Evolutionary conservation across 2,113 vertebrate genomes (phyloP), one percentile per base, ranked within the genome.

Genomic region (Dendropsophus ebraccatus): DNA sequence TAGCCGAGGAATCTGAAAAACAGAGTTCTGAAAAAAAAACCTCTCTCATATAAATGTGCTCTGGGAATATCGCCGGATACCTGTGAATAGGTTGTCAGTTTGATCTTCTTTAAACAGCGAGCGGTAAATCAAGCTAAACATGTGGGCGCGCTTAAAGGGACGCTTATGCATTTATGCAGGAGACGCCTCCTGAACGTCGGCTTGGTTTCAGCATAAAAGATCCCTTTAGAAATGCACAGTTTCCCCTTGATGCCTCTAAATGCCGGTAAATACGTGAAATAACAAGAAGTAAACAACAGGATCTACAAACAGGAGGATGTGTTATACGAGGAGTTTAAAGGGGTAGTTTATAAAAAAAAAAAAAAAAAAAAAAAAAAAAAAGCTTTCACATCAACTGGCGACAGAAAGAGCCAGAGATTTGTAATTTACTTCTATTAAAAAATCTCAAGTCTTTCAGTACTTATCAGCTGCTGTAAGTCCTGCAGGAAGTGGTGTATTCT

Each of bases 21-120:
- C 69, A 56, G 25, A 45, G 19, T 67, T 69, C n/a, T n/a, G 60
- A 50, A 45, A 45, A 74, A 28, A 76, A 30, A 45, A 60, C 28
- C 0, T 17, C 8, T 65, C 56, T 65, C 25, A 41, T 65, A 41
- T 28, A 41, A 82, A 82, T 19, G 47, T 21, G 41, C 81, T 70
- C 4, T 23, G 41, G 52, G 28, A 82, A 67, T 70, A 28, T 52
- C 30, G 67, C 65, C 70, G 23, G 67, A 56, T 54, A 73, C 49
- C 41, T 73, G 49, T 83, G 50, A 82, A 82, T 70, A 65, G 62
- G 41, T 21, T 82, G 58, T 49, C 62, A 83, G 67, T 83, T 73
- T 73, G 49, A 54, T 83, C 67, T 37, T 70, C 67, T 54, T 73
- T 41, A 80, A 41, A 37, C 56, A 35, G 49, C 21, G 12, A 54